Evolutionary conservation across 1,140 invertebrate species (phyloP).

Genomic region (Hesperophylax magnus): DNA sequence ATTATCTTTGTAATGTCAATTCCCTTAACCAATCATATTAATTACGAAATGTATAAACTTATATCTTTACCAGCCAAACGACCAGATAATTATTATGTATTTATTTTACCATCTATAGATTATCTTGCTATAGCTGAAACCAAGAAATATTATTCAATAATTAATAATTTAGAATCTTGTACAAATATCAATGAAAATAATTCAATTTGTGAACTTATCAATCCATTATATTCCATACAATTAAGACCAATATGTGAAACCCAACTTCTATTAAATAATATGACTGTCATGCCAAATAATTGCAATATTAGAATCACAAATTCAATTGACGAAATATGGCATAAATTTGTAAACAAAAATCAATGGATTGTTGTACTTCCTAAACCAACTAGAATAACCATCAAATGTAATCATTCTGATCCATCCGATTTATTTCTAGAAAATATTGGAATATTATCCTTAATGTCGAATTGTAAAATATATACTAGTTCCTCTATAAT

Average conservation of each 20-base stretch:
- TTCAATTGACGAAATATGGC: neutral
- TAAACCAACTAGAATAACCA: neutral
- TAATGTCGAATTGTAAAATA: conserved; percentile 14
- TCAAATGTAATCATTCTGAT: neutral
- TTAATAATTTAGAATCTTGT: neutral
- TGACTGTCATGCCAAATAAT: neutral
- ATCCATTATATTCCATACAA: neutral
- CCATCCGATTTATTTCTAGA: neutral
- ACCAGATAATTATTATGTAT: neutral
- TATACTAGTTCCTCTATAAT: neutral
- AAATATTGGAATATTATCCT: conserved; percentile 2
- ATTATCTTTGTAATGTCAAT: neutral
- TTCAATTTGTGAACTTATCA: neutral
- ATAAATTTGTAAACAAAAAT: too few species aligned
- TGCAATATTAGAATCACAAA: conserved; percentile 1
- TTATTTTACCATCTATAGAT: neutral
- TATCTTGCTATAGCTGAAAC: neutral
- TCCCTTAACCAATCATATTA: neutral
- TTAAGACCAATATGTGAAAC: neutral
- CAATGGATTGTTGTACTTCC: neutral
- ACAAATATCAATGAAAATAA: neutral
- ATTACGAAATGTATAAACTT: neutral
- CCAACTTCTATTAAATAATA: neutral
- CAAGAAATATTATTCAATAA: neutral
- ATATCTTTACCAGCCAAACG: neutral